Base-by-base conservation (phyloP, 2,113 vertebrate genomes). In the Ciconia maguari region DNA sequence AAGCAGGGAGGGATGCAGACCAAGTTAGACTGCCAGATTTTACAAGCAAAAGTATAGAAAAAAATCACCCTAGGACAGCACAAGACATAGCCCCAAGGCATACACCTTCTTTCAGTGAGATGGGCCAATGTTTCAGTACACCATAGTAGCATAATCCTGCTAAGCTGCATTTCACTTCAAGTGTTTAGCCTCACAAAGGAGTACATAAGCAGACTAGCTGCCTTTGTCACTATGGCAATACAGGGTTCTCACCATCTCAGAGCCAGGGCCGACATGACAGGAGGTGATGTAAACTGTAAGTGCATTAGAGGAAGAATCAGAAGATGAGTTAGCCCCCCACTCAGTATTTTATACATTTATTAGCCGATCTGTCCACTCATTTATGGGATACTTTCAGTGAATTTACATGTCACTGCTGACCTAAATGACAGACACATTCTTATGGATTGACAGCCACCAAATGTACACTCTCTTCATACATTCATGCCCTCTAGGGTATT, bases 81-180 rank as follows among this genome's bases (percentile, higher is more conserved):
- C 16, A 41, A 15, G 38, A 13, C 36, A 38, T 13, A 66, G 30
- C 11, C 30, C 52, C 29, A 66, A 49, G 38, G 41, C 38, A 55
- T 9, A 19, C 10, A 30, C 4, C 8, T 64, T n/a, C 9, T 77
- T 32, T 52, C 25, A 52, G 69, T 17, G n/a, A 32, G 46, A n/a
- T 27, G n/a, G 10, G 41, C 11, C 51, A 44, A 6, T 0, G 3
- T 51, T 87, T 68, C 42, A 21, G 29, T 29, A 38, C 7, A 18
- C 34, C 16, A 4, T 10, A 15, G 13, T 4, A 13, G 11, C 1
- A 1, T 36, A 15, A 16, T 36, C 27, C 48, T 29, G 17, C 36
- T 62, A 49, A 78, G 19, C 41, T 34, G 54, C 5, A 15, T 64
- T 58, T 69, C 55, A 30, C 30, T 71, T 41, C 42, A 74, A 14